Conservation (phyloP, 2,113 vertebrate species). For the Eulemur macaco region DNA sequence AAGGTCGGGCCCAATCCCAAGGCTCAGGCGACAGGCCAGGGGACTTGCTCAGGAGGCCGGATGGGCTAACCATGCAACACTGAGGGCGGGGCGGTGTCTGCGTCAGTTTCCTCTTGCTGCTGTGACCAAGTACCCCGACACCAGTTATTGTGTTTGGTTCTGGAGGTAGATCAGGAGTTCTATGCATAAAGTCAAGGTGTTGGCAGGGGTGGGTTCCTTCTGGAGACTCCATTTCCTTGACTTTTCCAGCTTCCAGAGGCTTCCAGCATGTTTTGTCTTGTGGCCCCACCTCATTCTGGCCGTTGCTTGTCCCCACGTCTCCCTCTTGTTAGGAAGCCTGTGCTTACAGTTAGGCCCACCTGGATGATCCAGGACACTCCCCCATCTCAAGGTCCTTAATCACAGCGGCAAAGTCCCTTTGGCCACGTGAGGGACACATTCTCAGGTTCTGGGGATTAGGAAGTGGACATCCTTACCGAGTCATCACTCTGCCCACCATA, state of each 20-base stretch:
- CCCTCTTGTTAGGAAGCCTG: neutral
- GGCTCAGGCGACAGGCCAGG: neutral
- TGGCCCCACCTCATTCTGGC: neutral
- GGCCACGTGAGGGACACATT: neutral
- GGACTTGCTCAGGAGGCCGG: neutral
- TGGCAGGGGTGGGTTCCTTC: neutral
- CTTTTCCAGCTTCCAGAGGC: neutral
- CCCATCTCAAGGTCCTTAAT: neutral
- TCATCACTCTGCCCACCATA: neutral
- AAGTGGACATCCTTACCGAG: neutral
- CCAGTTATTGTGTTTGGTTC: neutral
- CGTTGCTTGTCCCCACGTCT: rapidly evolving
- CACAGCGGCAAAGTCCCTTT: neutral
- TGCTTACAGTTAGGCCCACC: neutral
- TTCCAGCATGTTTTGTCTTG: neutral
- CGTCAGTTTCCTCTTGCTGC: neutral
- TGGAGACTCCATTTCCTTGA: neutral
- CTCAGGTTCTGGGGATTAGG: neutral
- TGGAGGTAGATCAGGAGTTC: neutral
- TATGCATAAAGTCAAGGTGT: neutral
- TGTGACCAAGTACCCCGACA: neutral
- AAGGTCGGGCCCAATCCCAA: neutral
- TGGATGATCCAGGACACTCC: neutral
- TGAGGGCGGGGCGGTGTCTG: neutral
- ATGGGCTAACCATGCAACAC: neutral